Evolutionary conservation across 2,797 vertebrate species (phyloP), one percentile per base, ranked within the genome.

Genomic region (Dipus sagitta): DNA sequence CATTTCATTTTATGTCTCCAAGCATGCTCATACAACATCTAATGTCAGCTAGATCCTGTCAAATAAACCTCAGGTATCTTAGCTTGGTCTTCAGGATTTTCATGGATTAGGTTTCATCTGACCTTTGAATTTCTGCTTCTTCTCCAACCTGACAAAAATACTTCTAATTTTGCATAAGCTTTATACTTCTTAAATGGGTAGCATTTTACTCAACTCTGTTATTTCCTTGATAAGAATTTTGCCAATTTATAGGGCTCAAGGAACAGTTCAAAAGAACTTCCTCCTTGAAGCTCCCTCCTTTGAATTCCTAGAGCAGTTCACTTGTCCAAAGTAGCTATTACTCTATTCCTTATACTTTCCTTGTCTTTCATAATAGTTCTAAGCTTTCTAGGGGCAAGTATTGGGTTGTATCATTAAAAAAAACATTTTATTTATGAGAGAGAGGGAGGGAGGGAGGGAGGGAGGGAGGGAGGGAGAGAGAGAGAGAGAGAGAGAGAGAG

Each of bases 111-210:
- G 7, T 2, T 13, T 26, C 60, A 64, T 67, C 12, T 86, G 20
- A 21, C 67, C 34, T 92, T 74, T 94, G 60, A 77, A 75, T 68
- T 88, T 85, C 30, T 93, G 77, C n/a, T 54, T 38, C 38, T 30
- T 92, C 18, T 92, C 20, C 13, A 72, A 28, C 54, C 34, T 52
- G 77, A n/a, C 30, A 68, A 70, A 87, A 87, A 81, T 2, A 86
- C 58, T 88, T 84, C 15, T 1, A 54, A 34, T 68, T 65, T 68
- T 77, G 58, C 20, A 76, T 26, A 58, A 70, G 11, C 11, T 26
- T 34, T 91, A 9, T 77, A 47, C 26, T 42, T 95, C 60, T 24
- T n/a, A 12, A 15, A 30, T 60, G 32, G 17, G 65, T 38, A 62
- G 38, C 76, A 18, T 67, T 72, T 78, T 54, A 54, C 7, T 32